Evolutionary conservation across 2,888 invertebrate genomes (phyloP).

Genomic region (Apotomis betuletana): DNA sequence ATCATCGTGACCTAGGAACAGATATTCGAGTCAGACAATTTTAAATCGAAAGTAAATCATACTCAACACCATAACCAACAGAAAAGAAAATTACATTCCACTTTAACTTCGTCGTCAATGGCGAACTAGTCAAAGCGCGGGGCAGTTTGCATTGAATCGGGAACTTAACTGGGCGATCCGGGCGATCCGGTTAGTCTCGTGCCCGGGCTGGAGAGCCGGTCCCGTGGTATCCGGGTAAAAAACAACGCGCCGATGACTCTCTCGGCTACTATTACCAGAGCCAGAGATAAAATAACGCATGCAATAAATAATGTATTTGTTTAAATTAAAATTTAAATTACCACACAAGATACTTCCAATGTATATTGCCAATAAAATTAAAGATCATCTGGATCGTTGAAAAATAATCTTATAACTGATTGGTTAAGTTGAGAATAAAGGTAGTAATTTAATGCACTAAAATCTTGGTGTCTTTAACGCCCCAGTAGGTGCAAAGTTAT

Average conservation of each 20-base stretch:
- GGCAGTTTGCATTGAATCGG: slow-evolving; percentile 21
- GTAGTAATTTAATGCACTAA: too few species aligned
- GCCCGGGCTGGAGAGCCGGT: neutral
- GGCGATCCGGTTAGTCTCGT: neutral
- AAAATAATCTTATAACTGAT: too few species aligned
- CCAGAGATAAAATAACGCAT: neutral
- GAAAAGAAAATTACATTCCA: neutral
- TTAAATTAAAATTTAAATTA: too few species aligned
- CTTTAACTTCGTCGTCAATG: neutral
- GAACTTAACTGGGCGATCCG: slow-evolving; percentile 16
- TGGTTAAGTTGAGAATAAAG: too few species aligned
- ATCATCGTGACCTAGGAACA: too few species aligned
- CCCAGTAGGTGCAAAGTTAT: too few species aligned
- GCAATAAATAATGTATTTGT: too few species aligned
- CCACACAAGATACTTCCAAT: too few species aligned
- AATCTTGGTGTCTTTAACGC: too few species aligned
- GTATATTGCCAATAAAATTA: too few species aligned
- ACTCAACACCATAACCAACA: neutral
- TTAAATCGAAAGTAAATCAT: neutral
- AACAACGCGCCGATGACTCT: slow-evolving; percentile 15
- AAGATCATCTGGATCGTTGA: too few species aligned
- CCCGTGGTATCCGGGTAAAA: neutral
- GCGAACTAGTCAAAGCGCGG: slow-evolving; percentile 18
- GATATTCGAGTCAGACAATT: neutral
- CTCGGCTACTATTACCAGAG: slow-evolving; percentile 3